phyloP scores from a whole-genome alignment of 2,113 vertebrate genomes.

The Fregetta grallaria region DNA sequence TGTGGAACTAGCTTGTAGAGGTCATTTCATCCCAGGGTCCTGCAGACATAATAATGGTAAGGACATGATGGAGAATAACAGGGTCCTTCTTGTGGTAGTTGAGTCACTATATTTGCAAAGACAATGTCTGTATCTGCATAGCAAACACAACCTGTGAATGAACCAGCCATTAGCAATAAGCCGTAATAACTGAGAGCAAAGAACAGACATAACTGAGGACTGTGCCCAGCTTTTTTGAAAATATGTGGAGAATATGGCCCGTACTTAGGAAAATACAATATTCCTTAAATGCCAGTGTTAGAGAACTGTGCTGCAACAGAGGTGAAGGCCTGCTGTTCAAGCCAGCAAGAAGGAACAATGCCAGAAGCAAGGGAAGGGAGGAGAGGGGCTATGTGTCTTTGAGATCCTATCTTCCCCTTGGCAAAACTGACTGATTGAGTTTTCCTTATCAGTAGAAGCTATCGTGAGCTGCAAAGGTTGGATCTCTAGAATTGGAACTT shows the following conservation, averaged over 20 bases:
- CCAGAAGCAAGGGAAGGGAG: neutral
- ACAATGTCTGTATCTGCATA: neutral
- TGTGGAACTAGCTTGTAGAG: neutral
- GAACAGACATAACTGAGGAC: neutral
- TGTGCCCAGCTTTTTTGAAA: neutral
- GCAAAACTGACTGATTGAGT: constrained; percentile 33
- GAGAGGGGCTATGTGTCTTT: neutral
- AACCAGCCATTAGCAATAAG: neutral
- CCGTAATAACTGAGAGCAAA: rapidly evolving
- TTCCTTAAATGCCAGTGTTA: neutral
- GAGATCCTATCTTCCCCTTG: constrained; percentile 17
- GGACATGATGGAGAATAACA: neutral
- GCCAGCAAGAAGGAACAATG: neutral
- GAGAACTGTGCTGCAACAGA: neutral
- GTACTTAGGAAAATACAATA: neutral
- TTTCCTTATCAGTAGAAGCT: constrained; percentile 37
- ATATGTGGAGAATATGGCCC: neutral
- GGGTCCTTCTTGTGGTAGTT: neutral
- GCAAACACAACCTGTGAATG: neutral
- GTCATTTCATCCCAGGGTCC: neutral
- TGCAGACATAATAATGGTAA: neutral
- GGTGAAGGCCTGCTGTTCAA: neutral
- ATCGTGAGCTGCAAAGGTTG: constrained; percentile 3
- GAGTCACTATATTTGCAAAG: neutral
- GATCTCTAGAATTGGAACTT: constrained; percentile 30